Conservation (phyloP, 2,113 vertebrate species). For the Brachypteracias leptosomus region DNA sequence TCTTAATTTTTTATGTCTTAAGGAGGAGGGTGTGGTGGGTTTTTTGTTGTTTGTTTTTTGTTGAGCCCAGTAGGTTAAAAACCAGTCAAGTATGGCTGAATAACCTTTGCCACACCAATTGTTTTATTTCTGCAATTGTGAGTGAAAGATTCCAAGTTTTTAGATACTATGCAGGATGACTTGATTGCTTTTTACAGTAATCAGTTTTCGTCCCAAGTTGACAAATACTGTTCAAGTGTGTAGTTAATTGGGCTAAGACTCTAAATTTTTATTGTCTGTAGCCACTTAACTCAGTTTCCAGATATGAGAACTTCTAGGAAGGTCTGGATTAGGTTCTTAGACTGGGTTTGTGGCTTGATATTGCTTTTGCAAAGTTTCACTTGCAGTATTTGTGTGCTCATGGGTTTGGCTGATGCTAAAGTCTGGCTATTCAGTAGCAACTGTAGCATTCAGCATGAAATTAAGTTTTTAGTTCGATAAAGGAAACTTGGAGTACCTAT, state of each 20-base stretch:
- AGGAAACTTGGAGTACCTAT: background rate
- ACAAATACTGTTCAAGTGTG: background rate
- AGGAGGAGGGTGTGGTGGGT: background rate
- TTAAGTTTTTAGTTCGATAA: background rate
- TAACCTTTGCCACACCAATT: background rate
- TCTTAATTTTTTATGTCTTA: background rate
- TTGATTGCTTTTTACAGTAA: background rate
- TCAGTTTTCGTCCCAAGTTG: background rate
- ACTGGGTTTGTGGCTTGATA: background rate
- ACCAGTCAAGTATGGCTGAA: background rate
- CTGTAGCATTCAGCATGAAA: background rate
- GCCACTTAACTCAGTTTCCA: background rate
- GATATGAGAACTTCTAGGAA: rapidly evolving
- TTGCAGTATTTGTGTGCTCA: background rate
- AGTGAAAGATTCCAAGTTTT: background rate
- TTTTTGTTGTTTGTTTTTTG: background rate
- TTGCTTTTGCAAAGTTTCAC: background rate
- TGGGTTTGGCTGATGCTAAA: background rate
- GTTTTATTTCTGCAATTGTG: background rate
- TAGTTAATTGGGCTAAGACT: background rate
- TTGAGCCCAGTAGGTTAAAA: background rate
- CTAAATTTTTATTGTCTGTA: background rate
- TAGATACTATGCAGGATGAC: background rate
- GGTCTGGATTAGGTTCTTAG: background rate
- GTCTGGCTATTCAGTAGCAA: background rate